Evolutionary conservation across 2,113 vertebrate genomes (phyloP), one percentile per base, ranked within the genome.

Genomic region (Siniperca chuatsi): DNA sequence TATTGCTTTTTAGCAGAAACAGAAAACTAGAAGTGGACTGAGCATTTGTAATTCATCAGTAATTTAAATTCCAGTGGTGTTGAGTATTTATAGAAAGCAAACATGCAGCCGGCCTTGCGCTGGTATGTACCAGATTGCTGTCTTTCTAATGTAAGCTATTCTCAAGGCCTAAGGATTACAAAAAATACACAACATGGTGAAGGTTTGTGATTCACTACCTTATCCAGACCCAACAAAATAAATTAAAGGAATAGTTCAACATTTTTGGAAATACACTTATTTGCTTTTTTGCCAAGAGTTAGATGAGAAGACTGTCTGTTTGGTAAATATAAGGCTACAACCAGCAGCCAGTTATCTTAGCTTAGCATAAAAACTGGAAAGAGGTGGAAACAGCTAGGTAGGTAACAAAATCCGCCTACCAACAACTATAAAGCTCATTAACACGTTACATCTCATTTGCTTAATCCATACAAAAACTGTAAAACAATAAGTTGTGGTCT

Each of bases 31-130:
- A 50, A 44, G 11, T 65, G 48, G 37, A 73, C 25, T 8, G 42
- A 55, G 25, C 16, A 60, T 67, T 68, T 42, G 46, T 33, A 78
- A 33, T 60, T 71, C 25, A 69, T 33, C 46, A 55, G 54, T 40
- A n/a, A n/a, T 73, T 23, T 23, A 66, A 75, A 37, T 77, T 66
- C 42, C 33, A 61, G 58, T 40, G 25, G 6, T 65, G 75, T 64
- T 52, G 18, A 40, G 35, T 76, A 70, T 79, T 79, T 75, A 75
- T 70, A 75, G 18, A 37, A 48, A 64, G 46, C 37, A 68, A 82
- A 25, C 15, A 7, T 48, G 54, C 18, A 44, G 68, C 29, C 74
- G 69, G 81, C 16, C 23, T 57, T 46, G 15, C 15, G 15, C 21
- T 72, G 75, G 75, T 72, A 70, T 70, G 58, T 37, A 35, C 8